Evolutionary conservation across 1,140 invertebrate genomes (phyloP), one percentile per base, ranked within the genome.

Genomic region (Sitobion miscanthi): DNA sequence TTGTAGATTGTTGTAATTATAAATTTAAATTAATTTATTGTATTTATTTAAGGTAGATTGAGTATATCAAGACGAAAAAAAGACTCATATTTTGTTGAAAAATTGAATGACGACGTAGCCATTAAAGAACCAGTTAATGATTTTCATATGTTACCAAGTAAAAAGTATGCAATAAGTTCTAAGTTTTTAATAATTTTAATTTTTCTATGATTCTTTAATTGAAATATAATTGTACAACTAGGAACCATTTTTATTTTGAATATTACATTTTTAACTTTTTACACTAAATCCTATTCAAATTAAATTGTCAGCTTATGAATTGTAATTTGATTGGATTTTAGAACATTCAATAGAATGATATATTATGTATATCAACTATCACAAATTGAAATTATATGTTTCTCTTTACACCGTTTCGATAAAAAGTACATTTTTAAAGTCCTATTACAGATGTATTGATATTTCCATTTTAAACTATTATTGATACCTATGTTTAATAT

Each of bases 41-140:
- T 42, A 42, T 42, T 42, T 20, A 62, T 45, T 62, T 45, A 69
- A 77, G 89, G 11, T 42, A 42, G 42, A 14, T 21, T 25, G 42
- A 42, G 42, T 25, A 90, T 90, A 69, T 3, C 30, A 49, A 57
- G 57, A 7, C 82, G 82, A 93, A 11, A 93, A 45, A 38, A 86
- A 93, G 91, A 93, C 30, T 2, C 47, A 7, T 11, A 30, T 14
- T 93, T 86, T 54, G 85, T 93, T 93, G 35, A 93, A 57, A 93
- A 93, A 54, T 9, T 93, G 2, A 85, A 11, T 45, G 25, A n/a
- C 30, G 91, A 93, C 11, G 57, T 92, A 54, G 77, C 25, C 25
- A 47, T 93, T 54, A 93, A 86, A 57, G 86, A 94, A 77, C 7
- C 89, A 9, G 82, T 86, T 47, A 92, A 82, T 83, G 77, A 94